These are phyloP conservation scores for Pseudomyrmex flavicornis DNA, from an alignment of 1,140 invertebrate species.

Conservation along the genomic window DNA sequence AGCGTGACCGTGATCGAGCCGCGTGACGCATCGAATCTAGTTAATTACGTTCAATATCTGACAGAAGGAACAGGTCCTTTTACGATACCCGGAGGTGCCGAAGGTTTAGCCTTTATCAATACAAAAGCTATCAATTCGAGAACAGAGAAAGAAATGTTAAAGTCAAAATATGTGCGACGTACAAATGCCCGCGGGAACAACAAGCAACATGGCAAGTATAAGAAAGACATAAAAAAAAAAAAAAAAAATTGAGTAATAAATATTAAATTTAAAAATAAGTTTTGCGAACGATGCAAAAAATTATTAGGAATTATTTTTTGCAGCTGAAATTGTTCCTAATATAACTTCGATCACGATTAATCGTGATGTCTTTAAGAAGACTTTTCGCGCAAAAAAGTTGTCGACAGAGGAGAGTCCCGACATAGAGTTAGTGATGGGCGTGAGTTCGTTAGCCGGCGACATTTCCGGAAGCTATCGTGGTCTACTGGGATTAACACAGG, in stretches of 20 bases:
- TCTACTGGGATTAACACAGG: slow-evolving; percentile 87
- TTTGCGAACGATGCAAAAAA: not conserved
- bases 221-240: too few relatives aligned
- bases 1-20: slow-evolving; percentile 86
- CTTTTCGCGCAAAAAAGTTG: not conserved
- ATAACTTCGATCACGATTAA: slow-evolving; percentile 43
- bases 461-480: slow-evolving; percentile 88
- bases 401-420: slow-evolving; percentile 86
- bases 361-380: slow-evolving; percentile 10
- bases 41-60: slow-evolving; percentile 86
- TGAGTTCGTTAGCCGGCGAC: slow-evolving; percentile 90
- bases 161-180: not conserved
- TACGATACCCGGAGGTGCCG: slow-evolving; percentile 90
- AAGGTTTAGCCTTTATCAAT: slow-evolving; percentile 90
- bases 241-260: not conserved
- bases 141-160: not conserved
- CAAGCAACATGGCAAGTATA: slow-evolving; percentile 11
- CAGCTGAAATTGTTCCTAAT: slow-evolving; percentile 21
- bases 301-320: not conserved
- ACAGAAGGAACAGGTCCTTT: slow-evolving; percentile 87
- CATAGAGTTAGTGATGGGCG: slow-evolving; percentile 91
- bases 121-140: slow-evolving; percentile 69
- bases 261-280: not conserved
- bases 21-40: slow-evolving; percentile 84
- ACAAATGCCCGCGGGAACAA: not conserved